Evolutionary conservation across 2,888 invertebrate species (phyloP), one percentile per base, ranked within the genome.

Genomic region (Drosophila testacea): DNA sequence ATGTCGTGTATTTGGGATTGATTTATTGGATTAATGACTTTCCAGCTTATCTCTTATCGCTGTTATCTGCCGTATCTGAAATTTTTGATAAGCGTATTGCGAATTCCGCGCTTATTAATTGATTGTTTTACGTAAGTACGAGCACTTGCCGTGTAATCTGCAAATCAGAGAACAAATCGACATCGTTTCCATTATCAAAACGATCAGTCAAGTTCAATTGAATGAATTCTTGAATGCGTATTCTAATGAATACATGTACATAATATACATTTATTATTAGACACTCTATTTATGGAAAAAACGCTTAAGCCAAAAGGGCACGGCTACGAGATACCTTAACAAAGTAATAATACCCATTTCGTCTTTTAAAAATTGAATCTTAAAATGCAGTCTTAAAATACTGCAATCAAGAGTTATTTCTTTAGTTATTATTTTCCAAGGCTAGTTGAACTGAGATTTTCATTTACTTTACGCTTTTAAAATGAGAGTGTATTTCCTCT

Each of bases 11-110:
- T 27, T 9, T 27, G 28, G 16, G 46, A 13, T 47, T 57, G 47
- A 57, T 57, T 57, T 57, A 57, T 57, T 46, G 57, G 56, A 47
- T 57, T 57, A 57, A 47, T 57, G 46, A 38, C 27, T 22, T 22
- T 22, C 22, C 22, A 22, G 22, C 22, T 16, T 2, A n/a, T 6
- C 4, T 38, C 47, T 57, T 57, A 57, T 57, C 57, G 47, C 7
- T 27, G 38, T 13, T 57, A 47, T 57, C 47, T 38, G 38, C 16
- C 47, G 38, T 57, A 57, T 57, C 57, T 38, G 6, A 28, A 11
- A 38, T 7, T 7, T 7, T 10, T 57, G 57, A 57, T 57, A 47
- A 38, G 36, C 2, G 36, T 47, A 47, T 47, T 47, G 46, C 47
- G 16, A 57, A 57, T 57, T 57, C 46, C 36, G 10, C 13, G 38